phyloP scores from a whole-genome alignment of 2,113 vertebrate species.

The Microcebus ravelobensis region DNA sequence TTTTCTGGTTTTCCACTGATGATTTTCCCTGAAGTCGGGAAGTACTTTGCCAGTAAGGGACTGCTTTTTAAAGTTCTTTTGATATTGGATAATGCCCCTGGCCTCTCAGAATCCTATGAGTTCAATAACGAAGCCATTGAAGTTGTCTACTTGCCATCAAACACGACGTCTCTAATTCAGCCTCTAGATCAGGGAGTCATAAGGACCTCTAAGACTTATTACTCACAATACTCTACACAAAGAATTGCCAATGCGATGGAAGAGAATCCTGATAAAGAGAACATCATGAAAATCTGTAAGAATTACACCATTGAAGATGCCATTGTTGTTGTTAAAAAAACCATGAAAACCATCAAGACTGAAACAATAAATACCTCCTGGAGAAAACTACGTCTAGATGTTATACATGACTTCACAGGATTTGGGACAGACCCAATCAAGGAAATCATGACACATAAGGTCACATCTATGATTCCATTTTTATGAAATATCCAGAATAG shows the following conservation, averaged over 20 bases:
- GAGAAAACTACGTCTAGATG: too few relatives aligned
- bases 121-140: not conserved
- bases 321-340: not conserved
- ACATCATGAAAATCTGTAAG: not conserved
- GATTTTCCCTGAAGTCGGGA: not conserved
- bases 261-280: not conserved
- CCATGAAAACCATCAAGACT: not conserved
- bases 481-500: not conserved
- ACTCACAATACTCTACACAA: not conserved
- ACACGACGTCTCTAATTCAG: not conserved
- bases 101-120: not conserved
- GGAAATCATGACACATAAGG: not conserved
- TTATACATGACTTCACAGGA: too few relatives aligned
- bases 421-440: too few relatives aligned
- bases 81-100: not conserved
- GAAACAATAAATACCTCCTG: too few relatives aligned
- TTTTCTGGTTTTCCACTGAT: not conserved
- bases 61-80: not conserved
- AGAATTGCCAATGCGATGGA: not conserved
- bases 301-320: not conserved
- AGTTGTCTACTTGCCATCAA: not conserved
- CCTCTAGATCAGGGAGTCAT: not conserved
- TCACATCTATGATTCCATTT: not conserved
- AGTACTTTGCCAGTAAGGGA: not conserved
- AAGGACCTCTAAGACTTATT: not conserved